Evolutionary conservation across 2,113 vertebrate genomes (phyloP).

Genomic region (Dasyprocta punctata): DNA sequence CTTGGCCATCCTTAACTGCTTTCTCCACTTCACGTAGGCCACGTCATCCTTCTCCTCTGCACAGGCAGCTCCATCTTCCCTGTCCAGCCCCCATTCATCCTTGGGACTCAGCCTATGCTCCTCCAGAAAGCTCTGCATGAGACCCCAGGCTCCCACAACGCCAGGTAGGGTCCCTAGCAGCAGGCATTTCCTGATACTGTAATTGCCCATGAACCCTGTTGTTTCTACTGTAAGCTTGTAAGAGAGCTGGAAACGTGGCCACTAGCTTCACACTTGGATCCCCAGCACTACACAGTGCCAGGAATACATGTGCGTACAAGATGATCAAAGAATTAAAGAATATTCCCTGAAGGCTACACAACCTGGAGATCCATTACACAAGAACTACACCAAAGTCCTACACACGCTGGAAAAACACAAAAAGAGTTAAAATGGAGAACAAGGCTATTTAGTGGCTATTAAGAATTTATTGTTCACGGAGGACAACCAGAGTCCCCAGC

Average conservation of each 20-base stretch:
- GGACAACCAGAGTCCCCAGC: neutral
- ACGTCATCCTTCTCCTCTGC: neutral
- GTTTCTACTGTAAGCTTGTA: neutral
- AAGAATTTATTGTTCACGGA: neutral
- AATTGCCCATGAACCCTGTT: neutral
- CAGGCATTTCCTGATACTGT: rapidly evolving
- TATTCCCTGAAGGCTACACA: neutral
- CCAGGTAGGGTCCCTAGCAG: neutral
- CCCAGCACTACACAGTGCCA: neutral
- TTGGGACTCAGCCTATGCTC: neutral
- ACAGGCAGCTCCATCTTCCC: neutral
- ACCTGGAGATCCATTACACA: neutral
- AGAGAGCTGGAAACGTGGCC: neutral
- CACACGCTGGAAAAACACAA: rapidly evolving
- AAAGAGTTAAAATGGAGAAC: too few relatives aligned
- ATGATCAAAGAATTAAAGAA: neutral
- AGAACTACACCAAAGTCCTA: neutral
- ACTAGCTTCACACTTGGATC: neutral
- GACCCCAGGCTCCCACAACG: neutral
- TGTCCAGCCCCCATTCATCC: too few relatives aligned
- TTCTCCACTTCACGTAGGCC: neutral
- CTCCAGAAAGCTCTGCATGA: neutral
- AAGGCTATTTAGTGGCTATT: neutral
- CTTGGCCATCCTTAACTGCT: neutral
- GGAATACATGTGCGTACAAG: neutral